Percentiles rank a stretch among this genome's conserved stretches.
These are phyloP conservation scores for Daubentonia madagascariensis DNA, from an alignment of 2,113 vertebrate species.

Conservation along the genomic window DNA sequence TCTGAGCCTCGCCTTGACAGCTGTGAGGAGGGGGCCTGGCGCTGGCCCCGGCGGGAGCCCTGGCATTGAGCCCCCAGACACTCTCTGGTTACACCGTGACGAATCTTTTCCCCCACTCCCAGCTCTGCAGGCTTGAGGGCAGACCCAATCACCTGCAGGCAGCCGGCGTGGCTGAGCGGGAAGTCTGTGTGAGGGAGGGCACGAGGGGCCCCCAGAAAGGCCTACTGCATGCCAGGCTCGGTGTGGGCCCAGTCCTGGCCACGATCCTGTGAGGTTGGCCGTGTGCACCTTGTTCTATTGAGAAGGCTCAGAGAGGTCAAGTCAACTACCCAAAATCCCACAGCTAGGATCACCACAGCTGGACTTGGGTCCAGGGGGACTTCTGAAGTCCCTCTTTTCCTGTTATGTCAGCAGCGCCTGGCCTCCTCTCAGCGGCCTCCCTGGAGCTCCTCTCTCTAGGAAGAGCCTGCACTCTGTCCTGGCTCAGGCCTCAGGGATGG, in stretches of 20 bases:
- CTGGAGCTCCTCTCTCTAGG: background rate
- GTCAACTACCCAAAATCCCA: background rate
- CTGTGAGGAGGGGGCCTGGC: conserved; percentile 42
- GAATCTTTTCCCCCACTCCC: background rate
- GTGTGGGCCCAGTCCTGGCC: background rate
- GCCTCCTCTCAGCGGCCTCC: background rate
- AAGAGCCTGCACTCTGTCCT: background rate
- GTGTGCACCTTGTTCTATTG: background rate
- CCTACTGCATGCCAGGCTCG: background rate
- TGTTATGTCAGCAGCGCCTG: too few species aligned
- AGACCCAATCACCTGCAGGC: conserved; percentile 28
- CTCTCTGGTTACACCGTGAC: conserved; percentile 64
- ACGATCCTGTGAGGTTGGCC: accelerated
- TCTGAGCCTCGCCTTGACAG: conserved; percentile 52
- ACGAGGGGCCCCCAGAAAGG: background rate
- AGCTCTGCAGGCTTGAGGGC: background rate
- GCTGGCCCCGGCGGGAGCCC: conserved; percentile 55
- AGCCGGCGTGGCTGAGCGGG: background rate
- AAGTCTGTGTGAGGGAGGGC: background rate
- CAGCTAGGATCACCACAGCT: background rate
- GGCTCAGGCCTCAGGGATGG: background rate
- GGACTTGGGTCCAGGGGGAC: background rate
- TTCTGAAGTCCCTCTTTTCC: background rate
- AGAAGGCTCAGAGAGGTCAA: background rate
- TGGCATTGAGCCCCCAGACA: conserved; percentile 42